Evolutionary conservation across 2,797 vertebrate species (phyloP).

Genomic region (Ficedula albicollis): DNA sequence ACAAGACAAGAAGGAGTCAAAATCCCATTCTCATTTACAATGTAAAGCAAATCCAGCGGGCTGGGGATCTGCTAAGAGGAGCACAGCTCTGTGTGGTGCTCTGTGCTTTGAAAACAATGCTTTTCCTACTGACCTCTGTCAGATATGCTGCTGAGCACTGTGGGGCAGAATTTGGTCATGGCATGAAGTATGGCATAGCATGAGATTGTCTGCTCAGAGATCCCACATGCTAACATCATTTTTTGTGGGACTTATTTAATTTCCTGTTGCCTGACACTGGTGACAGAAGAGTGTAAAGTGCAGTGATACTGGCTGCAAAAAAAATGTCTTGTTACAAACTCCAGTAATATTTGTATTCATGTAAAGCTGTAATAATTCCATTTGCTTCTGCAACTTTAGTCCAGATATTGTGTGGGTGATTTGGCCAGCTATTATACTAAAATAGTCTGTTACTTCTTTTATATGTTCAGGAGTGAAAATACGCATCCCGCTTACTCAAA

Average conservation of each 20-base stretch:
- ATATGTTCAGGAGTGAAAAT: not conserved
- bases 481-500: not conserved
- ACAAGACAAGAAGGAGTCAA: not conserved
- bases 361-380: not conserved
- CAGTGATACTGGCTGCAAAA: not conserved
- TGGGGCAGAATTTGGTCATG: not conserved
- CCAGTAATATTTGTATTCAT: not conserved
- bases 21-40: conserved; percentile 13
- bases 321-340: not conserved
- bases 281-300: not conserved
- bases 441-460: not conserved
- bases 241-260: not conserved
- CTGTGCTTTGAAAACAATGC: not conserved
- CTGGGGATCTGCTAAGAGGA: not conserved
- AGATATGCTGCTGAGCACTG: accelerated
- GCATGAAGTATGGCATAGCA: not conserved
- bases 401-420: not conserved
- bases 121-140: not conserved
- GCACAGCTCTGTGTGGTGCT: not conserved
- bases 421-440: not conserved
- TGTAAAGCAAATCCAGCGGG: not conserved
- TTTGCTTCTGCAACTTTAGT: not conserved
- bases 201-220: not conserved
- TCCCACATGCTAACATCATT: not conserved
- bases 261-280: not conserved